These are phyloP conservation scores for Trachops cirrhosus DNA, from an alignment of 2,797 vertebrate species.

Conservation along the genomic window DNA sequence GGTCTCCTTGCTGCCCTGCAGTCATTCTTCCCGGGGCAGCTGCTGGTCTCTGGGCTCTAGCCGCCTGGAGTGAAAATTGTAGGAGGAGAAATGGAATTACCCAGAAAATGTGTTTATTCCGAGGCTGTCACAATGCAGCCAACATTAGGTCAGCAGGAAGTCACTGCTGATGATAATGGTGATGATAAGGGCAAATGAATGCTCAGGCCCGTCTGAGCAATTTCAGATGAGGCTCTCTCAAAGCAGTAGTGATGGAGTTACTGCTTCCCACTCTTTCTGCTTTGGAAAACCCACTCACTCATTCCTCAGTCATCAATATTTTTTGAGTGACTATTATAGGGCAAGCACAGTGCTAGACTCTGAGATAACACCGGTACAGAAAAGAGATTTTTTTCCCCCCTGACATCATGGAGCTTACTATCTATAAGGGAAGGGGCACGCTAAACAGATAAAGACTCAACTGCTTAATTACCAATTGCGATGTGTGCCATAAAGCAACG, in stretches of 20 bases:
- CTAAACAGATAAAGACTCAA: not conserved
- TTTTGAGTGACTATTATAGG: not conserved
- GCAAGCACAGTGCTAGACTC: not conserved
- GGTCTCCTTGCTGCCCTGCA: not conserved
- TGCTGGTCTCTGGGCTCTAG: constrained; percentile 15
- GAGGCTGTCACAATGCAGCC: not conserved
- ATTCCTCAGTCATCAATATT: not conserved
- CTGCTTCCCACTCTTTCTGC: not conserved
- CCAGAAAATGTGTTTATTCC: constrained; percentile 6
- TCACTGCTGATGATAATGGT: not conserved
- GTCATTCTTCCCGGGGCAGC: not conserved
- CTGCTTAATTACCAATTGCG: not conserved
- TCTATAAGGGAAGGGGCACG: not conserved
- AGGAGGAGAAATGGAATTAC: constrained; percentile 63
- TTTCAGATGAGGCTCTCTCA: not conserved
- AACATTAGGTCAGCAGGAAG: constrained; percentile 53
- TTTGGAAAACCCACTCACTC: not conserved
- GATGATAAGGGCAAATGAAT: constrained; percentile 40
- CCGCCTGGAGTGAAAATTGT: constrained; percentile 68
- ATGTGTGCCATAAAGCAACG: not conserved
- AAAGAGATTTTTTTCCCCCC: not conserved
- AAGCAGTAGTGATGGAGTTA: not conserved
- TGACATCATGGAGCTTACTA: not conserved
- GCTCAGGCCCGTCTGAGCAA: not conserved
- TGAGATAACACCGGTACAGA: not conserved